Conservation (phyloP, 1,140 invertebrate species). For the Aphelinus atriplicis region DNA sequence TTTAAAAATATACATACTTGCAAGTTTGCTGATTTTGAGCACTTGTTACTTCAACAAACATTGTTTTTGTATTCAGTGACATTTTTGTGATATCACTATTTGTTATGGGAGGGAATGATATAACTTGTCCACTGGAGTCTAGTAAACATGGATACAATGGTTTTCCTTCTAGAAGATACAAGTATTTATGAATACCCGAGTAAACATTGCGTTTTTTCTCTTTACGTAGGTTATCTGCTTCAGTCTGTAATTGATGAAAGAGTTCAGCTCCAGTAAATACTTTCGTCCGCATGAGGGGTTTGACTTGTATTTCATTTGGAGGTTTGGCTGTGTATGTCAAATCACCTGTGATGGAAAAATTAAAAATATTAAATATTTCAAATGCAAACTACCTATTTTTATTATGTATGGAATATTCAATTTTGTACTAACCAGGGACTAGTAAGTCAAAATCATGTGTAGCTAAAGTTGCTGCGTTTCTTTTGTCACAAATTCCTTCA, state of each 20-base stretch:
- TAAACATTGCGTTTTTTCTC: conserved; percentile 84
- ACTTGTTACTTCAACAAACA: conserved; percentile 84
- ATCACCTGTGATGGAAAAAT: conserved; percentile 61
- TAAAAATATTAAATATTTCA: conserved; percentile 26
- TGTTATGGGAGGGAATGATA: conserved; percentile 87
- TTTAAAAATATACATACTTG: conserved; percentile 58
- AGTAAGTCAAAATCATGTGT: conserved; percentile 82
- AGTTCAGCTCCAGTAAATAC: conserved; percentile 73
- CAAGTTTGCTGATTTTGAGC: conserved; percentile 72
- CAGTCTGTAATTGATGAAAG: conserved; percentile 74
- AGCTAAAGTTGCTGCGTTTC: conserved; percentile 81
- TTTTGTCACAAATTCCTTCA: conserved; percentile 80
- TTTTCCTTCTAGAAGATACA: conserved; percentile 82
- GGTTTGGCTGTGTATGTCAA: conserved; percentile 74
- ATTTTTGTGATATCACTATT: conserved; percentile 84
- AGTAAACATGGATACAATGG: conserved; percentile 76
- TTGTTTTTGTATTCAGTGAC: conserved; percentile 71
- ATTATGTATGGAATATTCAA: background rate
- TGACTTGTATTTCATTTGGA: conserved; percentile 72
- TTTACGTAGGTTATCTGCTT: conserved; percentile 79
- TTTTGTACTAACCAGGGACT: conserved; percentile 56
- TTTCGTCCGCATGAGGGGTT: conserved; percentile 72
- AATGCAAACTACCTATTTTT: background rate
- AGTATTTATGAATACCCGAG: conserved; percentile 84
- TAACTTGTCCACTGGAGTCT: conserved; percentile 71